Evolutionary conservation across 2,797 vertebrate genomes (phyloP).

Genomic region (Cygnus olor): DNA sequence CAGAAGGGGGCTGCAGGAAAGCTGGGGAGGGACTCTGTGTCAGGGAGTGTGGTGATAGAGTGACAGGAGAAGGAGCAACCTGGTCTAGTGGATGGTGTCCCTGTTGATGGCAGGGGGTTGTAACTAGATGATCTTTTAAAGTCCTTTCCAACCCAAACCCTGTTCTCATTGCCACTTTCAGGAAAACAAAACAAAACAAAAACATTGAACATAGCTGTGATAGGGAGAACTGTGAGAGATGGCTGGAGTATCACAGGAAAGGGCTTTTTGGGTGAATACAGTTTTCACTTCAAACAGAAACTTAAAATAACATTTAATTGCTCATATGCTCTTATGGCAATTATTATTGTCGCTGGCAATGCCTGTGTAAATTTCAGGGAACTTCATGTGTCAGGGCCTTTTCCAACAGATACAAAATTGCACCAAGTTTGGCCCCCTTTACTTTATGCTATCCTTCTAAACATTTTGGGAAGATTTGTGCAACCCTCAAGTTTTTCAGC

Average conservation of each 20-base stretch:
- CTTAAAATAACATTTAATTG: neutral
- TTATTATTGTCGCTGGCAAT: neutral
- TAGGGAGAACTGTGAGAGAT: neutral
- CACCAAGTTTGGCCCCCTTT: neutral
- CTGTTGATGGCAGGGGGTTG: too few relatives aligned
- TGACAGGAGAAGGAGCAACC: too few relatives aligned
- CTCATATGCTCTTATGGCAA: neutral
- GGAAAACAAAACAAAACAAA: neutral
- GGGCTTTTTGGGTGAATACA: neutral
- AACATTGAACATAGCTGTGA: accelerated
- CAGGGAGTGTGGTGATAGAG: too few relatives aligned
- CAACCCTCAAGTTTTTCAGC: neutral
- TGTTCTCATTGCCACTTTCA: neutral
- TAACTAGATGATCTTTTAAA: too few relatives aligned
- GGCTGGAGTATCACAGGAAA: neutral
- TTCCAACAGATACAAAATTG: neutral
- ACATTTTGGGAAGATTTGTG: neutral
- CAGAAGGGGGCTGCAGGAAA: too few relatives aligned
- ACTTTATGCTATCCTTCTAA: neutral
- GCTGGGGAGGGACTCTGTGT: too few relatives aligned
- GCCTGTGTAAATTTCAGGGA: neutral
- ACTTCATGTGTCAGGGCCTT: neutral
- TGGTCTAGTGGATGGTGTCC: too few relatives aligned
- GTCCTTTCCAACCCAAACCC: too few relatives aligned
- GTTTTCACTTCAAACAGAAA: neutral